Conservation (phyloP, 2,113 vertebrate species). For the Tetrax tetrax region DNA sequence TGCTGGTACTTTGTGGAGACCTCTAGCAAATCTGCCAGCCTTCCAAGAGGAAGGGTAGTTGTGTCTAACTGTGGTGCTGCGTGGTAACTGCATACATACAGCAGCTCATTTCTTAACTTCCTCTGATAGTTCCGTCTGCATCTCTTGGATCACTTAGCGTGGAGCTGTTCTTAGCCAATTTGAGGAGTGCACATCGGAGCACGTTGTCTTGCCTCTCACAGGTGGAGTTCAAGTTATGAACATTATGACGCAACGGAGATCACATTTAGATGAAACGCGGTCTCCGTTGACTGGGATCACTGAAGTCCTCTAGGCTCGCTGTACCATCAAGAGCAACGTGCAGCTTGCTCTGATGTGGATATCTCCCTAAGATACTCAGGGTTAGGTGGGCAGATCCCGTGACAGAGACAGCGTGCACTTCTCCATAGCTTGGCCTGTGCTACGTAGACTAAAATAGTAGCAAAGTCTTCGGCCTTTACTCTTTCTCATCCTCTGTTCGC, state of each 20-base stretch:
- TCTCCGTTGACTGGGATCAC: neutral
- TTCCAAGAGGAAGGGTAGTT: neutral
- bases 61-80: neutral
- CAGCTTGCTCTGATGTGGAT: neutral
- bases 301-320: neutral
- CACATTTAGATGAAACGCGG: neutral
- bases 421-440: neutral
- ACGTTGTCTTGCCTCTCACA: neutral
- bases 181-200: neutral
- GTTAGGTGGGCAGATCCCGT: neutral
- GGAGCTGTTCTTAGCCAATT: neutral
- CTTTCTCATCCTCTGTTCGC: neutral
- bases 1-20: neutral
- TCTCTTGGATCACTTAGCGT: neutral
- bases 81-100: neutral
- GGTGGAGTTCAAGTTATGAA: neutral
- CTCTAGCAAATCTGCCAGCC: neutral
- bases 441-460: neutral
- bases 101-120: neutral
- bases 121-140: rapidly evolving
- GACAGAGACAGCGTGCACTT: neutral
- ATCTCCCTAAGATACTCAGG: neutral
- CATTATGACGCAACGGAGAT: too few species aligned
- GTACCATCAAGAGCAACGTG: neutral
- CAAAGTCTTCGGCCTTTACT: neutral